A percentile compares a stretch with the other conserved stretches of the same genome.
phyloP scores from a whole-genome alignment of 2,113 vertebrate species.

The Amphilophus citrinellus region DNA sequence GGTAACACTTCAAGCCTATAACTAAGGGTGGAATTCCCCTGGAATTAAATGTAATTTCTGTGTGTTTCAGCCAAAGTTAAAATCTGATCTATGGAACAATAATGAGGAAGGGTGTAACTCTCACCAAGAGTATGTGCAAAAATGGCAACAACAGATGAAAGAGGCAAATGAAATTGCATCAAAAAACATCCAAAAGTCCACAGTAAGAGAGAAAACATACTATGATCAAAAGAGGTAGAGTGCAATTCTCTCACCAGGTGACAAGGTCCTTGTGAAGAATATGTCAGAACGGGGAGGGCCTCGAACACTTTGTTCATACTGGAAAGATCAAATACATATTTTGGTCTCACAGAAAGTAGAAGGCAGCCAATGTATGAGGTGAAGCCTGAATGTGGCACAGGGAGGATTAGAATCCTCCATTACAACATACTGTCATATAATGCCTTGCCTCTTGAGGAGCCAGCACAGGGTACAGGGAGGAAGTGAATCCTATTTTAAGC shows the following conservation, averaged over 20 bases:
- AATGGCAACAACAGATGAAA: not conserved
- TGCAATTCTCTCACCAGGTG: not conserved
- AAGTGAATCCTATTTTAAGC: not conserved
- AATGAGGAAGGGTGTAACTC: not conserved
- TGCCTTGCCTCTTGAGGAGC: not conserved
- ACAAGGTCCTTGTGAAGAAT: not conserved
- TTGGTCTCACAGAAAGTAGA: not conserved
- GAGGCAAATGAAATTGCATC: not conserved
- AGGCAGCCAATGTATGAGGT: conserved; percentile 1
- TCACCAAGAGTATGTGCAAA: not conserved
- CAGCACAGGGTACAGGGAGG: not conserved
- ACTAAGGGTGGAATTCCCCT: no score
- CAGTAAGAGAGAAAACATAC: conserved; percentile 17
- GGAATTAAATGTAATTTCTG: no score
- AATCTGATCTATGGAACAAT: conserved; percentile 1
- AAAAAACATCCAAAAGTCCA: not conserved
- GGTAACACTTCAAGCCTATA: no score
- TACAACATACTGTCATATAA: not conserved
- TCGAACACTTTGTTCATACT: conserved; percentile 7
- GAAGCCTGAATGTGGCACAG: not conserved
- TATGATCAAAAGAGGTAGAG: conserved; percentile 6
- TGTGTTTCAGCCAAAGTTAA: no score
- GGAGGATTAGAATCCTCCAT: conserved; percentile 18
- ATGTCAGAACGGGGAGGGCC: conserved; percentile 12
- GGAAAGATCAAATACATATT: not conserved